phyloP scores from a whole-genome alignment of 1,140 invertebrate genomes.

The Augochlora pura region DNA sequence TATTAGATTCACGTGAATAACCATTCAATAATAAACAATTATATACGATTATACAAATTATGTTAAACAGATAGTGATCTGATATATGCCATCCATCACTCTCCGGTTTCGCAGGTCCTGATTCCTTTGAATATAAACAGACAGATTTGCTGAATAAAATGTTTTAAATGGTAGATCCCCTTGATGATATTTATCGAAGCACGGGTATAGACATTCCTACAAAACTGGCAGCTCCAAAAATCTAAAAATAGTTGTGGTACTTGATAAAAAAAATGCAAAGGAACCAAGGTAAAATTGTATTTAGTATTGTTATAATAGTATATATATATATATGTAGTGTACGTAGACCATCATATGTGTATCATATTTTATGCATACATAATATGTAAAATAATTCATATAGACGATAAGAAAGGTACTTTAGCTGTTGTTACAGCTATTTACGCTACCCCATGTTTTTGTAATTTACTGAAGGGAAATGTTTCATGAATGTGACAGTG shows the following conservation, averaged over 20 bases:
- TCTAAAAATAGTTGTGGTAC: constrained; percentile 64
- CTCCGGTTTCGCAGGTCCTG: constrained; percentile 56
- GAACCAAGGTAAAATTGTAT: constrained; percentile 64
- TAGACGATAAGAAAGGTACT: constrained; percentile 53
- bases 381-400: constrained; percentile 54
- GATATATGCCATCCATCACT: constrained; percentile 53
- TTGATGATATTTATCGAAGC: constrained; percentile 48
- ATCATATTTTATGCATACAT: constrained; percentile 57
- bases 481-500: constrained; percentile 53
- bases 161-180: constrained; percentile 50
- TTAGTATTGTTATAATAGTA: constrained; percentile 58
- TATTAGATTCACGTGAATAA: constrained; percentile 30
- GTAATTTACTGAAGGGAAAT: constrained; percentile 51
- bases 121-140: constrained; percentile 52
- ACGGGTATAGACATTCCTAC: constrained; percentile 50
- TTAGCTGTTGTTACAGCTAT: constrained; percentile 52
- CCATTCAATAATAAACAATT: constrained; percentile 39
- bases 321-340: constrained; percentile 60
- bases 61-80: constrained; percentile 45
- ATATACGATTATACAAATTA: constrained; percentile 38
- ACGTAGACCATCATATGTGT: constrained; percentile 51
- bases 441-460: constrained; percentile 53
- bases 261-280: constrained; percentile 62
- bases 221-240: constrained; percentile 63
- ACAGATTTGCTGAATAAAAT: constrained; percentile 61